Evolutionary conservation across 2,113 vertebrate genomes (phyloP).

Genomic region (Morone chrysops): DNA sequence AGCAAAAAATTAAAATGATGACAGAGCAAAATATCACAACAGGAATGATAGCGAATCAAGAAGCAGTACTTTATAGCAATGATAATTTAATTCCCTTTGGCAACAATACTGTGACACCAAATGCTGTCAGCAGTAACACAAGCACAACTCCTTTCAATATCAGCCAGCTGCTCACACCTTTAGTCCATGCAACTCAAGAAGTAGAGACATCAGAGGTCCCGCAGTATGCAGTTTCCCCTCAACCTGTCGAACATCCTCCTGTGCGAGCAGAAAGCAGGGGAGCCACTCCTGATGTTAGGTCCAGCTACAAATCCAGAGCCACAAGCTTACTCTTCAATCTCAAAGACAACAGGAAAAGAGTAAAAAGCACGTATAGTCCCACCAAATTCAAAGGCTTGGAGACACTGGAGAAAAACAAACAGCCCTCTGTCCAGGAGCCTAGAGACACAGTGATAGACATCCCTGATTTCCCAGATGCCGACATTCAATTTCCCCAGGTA

Average conservation of each 20-base stretch:
- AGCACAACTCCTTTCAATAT: constrained; percentile 86
- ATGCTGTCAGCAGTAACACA: constrained; percentile 41
- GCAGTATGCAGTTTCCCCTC: constrained; percentile 71
- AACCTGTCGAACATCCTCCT: constrained; percentile 73
- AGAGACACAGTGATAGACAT: constrained; percentile 76
- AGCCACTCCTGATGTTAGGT: constrained; percentile 69
- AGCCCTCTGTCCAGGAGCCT: constrained; percentile 73
- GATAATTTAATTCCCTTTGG: constrained; percentile 32
- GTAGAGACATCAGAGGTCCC: constrained; percentile 69
- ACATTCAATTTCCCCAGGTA: constrained; percentile 44
- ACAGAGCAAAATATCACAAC: constrained; percentile 58
- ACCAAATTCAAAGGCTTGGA: constrained; percentile 84
- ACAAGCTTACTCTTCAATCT: constrained; percentile 94
- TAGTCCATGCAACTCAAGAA: constrained; percentile 84
- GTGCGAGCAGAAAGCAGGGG: constrained; percentile 78
- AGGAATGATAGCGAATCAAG: constrained; percentile 34
- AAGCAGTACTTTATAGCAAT: constrained; percentile 34
- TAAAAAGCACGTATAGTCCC: constrained; percentile 93
- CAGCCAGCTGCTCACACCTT: constrained; percentile 87
- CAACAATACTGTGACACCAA: constrained; percentile 26
- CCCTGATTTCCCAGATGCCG: constrained; percentile 60
- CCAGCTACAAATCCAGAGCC: constrained; percentile 89
- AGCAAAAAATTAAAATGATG: constrained; percentile 74
- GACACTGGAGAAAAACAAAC: constrained; percentile 77
- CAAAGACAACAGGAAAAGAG: constrained; percentile 93